Evolutionary conservation across 2,888 invertebrate genomes (phyloP), one percentile per base, ranked within the genome.

Genomic region (Eupithecia tripunctaria): DNA sequence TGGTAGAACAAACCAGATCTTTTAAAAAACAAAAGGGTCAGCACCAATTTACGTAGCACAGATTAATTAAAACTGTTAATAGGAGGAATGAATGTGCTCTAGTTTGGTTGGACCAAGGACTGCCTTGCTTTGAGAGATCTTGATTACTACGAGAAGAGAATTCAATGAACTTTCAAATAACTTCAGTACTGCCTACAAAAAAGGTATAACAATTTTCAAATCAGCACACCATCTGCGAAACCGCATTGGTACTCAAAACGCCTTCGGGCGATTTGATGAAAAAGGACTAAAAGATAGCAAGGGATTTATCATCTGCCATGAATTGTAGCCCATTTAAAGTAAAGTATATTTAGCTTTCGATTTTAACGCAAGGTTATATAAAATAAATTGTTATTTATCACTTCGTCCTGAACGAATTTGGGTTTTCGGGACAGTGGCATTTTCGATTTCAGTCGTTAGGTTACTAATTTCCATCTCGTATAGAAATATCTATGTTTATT

Each of bases 1-100:
- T 18, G 32, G 15, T 60, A 29, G n/a, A 63, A 36, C 32, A 63
- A 36, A 64, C 27, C 15, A 21, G 38, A 64, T 36, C 38, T n/a
- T 32, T 21, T 27, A 63, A 74, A 70, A 72, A 79, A 79, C 78
- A 71, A 74, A 71, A 71, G 38, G 29, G 64, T 67, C 72, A 63
- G 71, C 47, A 67, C 32, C 51, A 65, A 70, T 72, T 76, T 74
- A 78, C 74, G 73, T 74, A 76, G 74, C 70, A 70, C 71, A 77
- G 71, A 75, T 80, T 81, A 82, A 85, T 85, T 85, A 84, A 79
- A 75, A 77, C 78, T 82, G 80, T 81, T 83, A 85, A 84, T 85
- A 80, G 80, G 79, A 80, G 78, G 80, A 84, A 82, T 80, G 82
- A 79, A 82, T 80, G 78, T 80, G 56, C 65, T 65, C 70, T 29